Evolutionary conservation across 2,113 vertebrate genomes (phyloP), one percentile per base, ranked within the genome.

Genomic region (Hippoglossus stenolepis): DNA sequence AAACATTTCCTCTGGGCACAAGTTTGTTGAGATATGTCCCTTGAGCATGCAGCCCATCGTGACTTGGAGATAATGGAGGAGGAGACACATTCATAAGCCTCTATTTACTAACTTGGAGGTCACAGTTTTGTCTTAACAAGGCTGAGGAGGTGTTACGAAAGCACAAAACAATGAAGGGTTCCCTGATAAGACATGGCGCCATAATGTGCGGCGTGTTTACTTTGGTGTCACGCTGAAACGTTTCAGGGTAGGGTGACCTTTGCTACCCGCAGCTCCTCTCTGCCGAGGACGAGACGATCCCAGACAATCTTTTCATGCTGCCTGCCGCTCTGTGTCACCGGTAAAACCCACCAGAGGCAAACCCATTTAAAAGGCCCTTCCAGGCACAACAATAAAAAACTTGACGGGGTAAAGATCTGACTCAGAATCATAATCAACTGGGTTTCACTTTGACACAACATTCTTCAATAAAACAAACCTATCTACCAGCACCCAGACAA

Each of bases 111-210:
- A 24, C 61, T 61, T 26, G 57, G 61, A 78, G 62, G 77, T 75
- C 70, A 74, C 59, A 40, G 61, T 54, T 35, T 53, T 71, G 51
- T 72, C 63, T 84, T 45, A 68, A 12, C 4, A 26, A 68, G 49
- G 2, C 49, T 23, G n/a, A 15, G 9, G 43, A 80, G 59, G 74
- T 77, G 63, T 80, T 75, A 51, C 4, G 2, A 74, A 69, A 79
- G 38, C 26, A 63, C 59, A 84, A 76, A 31, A 65, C 57, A 85
- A 75, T 56, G 49, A 61, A 64, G 64, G 63, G 73, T 85, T 82
- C 80, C 82, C 72, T 76, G 89, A 91, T 91, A 84, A 88, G 62
- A 62, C 51, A 43, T 67, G 86, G 83, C 82, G 66, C 83, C 79
- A 26, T 58, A 60, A 68, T 62, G 69, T 74, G 59, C 31, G 58